Percentiles rank a stretch among this genome's conserved stretches.
These are phyloP conservation scores for Oreocharis arfaki DNA, from an alignment of 2,113 vertebrate genomes.

Conservation along the genomic window DNA sequence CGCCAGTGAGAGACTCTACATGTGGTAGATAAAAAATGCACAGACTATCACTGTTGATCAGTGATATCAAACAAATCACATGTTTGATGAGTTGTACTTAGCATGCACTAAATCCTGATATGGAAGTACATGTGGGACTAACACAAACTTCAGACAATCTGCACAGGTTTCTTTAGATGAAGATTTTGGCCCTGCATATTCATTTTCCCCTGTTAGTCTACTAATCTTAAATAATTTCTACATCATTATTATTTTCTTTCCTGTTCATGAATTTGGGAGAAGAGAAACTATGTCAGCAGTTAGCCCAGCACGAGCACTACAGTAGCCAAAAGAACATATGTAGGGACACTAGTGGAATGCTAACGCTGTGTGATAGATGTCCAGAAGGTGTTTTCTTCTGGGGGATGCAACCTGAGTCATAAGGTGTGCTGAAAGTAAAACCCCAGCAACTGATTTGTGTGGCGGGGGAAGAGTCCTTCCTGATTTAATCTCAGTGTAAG, in stretches of 20 bases:
- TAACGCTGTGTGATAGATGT: neutral
- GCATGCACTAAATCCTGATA: neutral
- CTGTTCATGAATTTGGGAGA: neutral
- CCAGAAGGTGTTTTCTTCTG: neutral
- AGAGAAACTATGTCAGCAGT: neutral
- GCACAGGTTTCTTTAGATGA: neutral
- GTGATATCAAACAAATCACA: neutral
- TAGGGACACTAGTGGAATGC: neutral
- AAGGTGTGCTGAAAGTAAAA: neutral
- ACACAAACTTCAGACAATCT: neutral
- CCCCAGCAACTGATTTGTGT: neutral
- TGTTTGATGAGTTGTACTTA: neutral
- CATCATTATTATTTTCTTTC: neutral
- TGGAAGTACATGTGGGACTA: neutral
- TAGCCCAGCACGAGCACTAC: neutral
- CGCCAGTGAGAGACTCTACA: neutral
- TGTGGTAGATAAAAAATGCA: neutral
- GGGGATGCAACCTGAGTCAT: neutral
- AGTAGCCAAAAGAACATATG: neutral
- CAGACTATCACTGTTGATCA: neutral
- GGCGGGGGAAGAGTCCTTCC: neutral
- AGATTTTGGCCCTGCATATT: neutral
- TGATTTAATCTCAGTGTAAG: slow-evolving; percentile 36
- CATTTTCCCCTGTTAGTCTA: neutral
- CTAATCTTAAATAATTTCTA: neutral